Evolutionary conservation across 2,113 vertebrate species (phyloP).

Genomic region (Gambusia holbrooki): DNA sequence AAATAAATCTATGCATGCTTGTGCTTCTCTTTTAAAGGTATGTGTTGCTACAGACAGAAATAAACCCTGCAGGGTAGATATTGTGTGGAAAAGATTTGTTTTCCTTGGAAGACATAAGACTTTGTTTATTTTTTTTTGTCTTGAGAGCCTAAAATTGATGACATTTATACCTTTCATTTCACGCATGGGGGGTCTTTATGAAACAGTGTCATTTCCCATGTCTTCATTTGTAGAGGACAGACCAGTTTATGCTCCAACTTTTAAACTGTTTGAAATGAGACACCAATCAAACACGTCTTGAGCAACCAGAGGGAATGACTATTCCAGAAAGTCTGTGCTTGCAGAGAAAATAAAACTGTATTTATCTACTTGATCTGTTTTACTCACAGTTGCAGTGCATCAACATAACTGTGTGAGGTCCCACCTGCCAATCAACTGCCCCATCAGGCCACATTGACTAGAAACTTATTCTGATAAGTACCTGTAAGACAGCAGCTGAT

Average conservation of each 20-base stretch:
- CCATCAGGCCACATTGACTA: conserved; percentile 21
- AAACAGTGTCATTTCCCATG: background rate
- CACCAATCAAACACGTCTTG: background rate
- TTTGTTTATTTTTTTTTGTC: conserved; percentile 9
- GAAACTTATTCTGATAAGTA: conserved; percentile 22
- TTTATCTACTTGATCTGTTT: conserved; percentile 17
- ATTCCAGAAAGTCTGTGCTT: conserved; percentile 6
- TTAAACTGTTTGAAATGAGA: conserved; percentile 32
- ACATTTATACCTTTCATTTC: background rate
- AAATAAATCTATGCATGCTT: background rate
- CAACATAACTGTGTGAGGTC: conserved; percentile 60
- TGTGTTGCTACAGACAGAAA: background rate
- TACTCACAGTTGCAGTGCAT: conserved; percentile 15
- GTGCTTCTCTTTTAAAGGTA: background rate
- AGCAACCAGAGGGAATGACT: background rate
- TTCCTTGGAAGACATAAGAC: background rate
- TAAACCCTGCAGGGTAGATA: background rate
- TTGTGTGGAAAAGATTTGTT: background rate
- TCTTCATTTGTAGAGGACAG: conserved; percentile 2
- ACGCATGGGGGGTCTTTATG: background rate
- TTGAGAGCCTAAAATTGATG: background rate
- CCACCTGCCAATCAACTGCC: conserved; percentile 48
- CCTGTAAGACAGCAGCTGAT: conserved; percentile 46
- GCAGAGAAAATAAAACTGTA: conserved; percentile 11
- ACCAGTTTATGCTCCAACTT: background rate